Conservation (phyloP, 1,140 invertebrate species). For the Trichonephila clavipes region DNA sequence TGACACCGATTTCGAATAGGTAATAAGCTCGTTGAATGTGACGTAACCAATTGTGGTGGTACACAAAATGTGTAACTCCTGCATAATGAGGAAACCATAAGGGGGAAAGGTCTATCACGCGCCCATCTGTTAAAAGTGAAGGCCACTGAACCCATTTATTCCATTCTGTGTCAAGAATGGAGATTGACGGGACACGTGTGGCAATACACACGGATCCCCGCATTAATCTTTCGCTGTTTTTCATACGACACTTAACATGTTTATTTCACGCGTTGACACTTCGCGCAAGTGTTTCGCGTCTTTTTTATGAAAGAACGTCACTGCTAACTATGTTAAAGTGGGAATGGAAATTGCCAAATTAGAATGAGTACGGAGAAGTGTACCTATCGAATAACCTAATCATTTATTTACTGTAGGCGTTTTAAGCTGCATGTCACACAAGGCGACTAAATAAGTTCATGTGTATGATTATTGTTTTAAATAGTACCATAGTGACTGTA, state of each 20-base stretch:
- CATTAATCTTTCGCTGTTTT: neutral
- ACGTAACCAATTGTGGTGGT: slow-evolving; percentile 23
- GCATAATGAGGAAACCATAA: slow-evolving; percentile 34
- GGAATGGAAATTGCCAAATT: neutral
- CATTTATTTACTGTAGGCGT: neutral
- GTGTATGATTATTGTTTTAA: neutral
- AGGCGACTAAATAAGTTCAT: neutral
- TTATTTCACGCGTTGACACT: slow-evolving; percentile 28
- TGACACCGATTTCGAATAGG: slow-evolving; percentile 24
- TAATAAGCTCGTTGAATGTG: slow-evolving; percentile 29
- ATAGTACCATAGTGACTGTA: neutral
- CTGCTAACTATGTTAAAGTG: neutral
- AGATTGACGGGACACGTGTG: slow-evolving; percentile 39
- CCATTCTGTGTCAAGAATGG: slow-evolving; percentile 29
- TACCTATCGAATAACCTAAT: neutral
- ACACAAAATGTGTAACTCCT: neutral
- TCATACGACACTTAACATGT: slow-evolving; percentile 13
- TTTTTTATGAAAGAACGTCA: neutral
- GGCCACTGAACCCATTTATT: slow-evolving; percentile 51
- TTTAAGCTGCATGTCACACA: neutral
- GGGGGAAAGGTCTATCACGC: slow-evolving; percentile 15
- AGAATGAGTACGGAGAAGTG: neutral
- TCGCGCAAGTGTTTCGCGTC: neutral
- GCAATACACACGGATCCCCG: neutral
- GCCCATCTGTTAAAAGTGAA: slow-evolving; percentile 55